Percentiles rank a stretch among this genome's conserved stretches.
phyloP scores from a whole-genome alignment of 2,113 vertebrate genomes.

The Gavialis gangeticus region DNA sequence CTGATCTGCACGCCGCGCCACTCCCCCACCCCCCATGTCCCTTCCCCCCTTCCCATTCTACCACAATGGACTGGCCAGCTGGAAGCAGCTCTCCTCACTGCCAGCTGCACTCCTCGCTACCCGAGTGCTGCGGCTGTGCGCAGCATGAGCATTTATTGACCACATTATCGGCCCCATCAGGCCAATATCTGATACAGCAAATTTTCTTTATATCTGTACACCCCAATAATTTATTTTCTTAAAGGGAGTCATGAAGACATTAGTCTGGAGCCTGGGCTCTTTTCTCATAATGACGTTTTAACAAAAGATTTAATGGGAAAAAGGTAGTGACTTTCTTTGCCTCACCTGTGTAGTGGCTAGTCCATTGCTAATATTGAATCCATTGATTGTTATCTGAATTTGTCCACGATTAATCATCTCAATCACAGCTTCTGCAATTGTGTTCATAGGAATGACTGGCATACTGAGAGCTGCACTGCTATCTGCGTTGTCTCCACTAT shows the following conservation, averaged over 20 bases:
- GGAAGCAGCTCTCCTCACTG: too few relatives aligned
- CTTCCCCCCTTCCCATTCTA: too few relatives aligned
- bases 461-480: slow-evolving; percentile 92
- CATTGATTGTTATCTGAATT: slow-evolving; percentile 98
- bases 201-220: too few relatives aligned
- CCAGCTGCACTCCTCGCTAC: too few relatives aligned
- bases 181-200: too few relatives aligned
- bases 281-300: background rate
- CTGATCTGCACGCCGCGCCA: too few relatives aligned
- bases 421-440: slow-evolving; percentile 97
- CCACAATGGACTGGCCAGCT: too few relatives aligned
- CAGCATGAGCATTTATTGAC: too few relatives aligned
- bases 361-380: slow-evolving; percentile 97
- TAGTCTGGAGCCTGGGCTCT: background rate
- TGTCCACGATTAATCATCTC: slow-evolving; percentile 99
- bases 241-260: background rate
- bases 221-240: too few relatives aligned
- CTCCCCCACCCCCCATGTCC: too few relatives aligned
- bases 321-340: background rate
- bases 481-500: slow-evolving; percentile 89
- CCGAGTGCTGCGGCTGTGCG: too few relatives aligned
- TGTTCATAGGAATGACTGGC: slow-evolving; percentile 99
- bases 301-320: background rate
- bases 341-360: slow-evolving; percentile 97
- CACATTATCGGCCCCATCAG: too few relatives aligned